A percentile compares a stretch with the other conserved stretches of the same genome.
Evolutionary conservation across 2,113 vertebrate species (phyloP).

Genomic region (Ariopsis seemanni): DNA sequence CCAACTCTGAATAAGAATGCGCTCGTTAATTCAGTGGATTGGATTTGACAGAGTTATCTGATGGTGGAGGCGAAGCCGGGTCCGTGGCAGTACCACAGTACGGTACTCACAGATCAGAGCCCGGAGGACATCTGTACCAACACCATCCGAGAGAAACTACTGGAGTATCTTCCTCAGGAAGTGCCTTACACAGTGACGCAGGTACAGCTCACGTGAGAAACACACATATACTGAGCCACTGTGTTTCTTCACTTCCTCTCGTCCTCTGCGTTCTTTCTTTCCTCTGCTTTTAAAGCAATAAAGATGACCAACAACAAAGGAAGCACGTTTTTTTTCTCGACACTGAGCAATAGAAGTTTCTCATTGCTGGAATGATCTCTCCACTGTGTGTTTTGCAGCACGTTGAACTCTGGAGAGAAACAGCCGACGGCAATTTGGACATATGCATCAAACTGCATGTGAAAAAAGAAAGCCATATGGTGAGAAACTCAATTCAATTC

Average conservation of each 20-base stretch:
- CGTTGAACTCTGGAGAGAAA: conserved; percentile 82
- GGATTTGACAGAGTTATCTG: conserved; percentile 80
- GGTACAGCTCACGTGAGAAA: conserved; percentile 67
- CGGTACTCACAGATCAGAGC: conserved; percentile 86
- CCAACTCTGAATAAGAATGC: not conserved
- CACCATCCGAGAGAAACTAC: conserved; percentile 84
- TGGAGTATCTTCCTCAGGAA: conserved; percentile 88
- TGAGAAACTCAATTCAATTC: conserved; percentile 63
- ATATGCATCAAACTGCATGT: conserved; percentile 82
- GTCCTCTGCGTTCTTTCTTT: not conserved
- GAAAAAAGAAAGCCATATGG: conserved; percentile 84
- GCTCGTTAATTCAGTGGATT: not conserved
- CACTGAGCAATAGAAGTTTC: not conserved
- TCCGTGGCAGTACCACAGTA: conserved; percentile 88
- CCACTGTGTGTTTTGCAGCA: conserved; percentile 63
- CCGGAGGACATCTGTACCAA: conserved; percentile 86
- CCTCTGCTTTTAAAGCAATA: not conserved
- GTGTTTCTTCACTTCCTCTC: not conserved
- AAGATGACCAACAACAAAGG: not conserved
- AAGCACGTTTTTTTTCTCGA: not conserved
- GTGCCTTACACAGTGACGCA: conserved; percentile 87
- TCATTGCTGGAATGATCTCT: conserved; percentile 9
- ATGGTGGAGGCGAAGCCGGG: conserved; percentile 81
- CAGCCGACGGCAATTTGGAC: conserved; percentile 76
- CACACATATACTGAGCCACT: no score